Evolutionary conservation across 2,113 vertebrate species (phyloP).

Genomic region (Gadus macrocephalus): DNA sequence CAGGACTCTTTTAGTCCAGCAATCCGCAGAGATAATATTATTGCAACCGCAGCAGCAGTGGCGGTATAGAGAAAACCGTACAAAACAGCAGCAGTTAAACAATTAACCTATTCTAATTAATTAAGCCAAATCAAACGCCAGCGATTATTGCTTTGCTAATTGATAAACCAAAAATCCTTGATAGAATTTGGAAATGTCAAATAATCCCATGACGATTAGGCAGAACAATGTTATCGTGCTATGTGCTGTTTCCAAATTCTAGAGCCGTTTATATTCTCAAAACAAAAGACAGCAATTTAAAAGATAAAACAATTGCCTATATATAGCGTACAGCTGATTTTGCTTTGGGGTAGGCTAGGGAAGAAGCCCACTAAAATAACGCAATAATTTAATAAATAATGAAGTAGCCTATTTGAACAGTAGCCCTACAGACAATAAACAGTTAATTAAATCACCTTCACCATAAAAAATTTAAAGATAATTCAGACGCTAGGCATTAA

Average conservation of each 20-base stretch:
- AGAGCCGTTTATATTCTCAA: conserved; percentile 13
- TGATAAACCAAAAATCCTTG: conserved; percentile 58
- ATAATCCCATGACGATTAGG: conserved; percentile 22
- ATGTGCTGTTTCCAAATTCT: conserved; percentile 12
- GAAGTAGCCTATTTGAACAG: too few relatives aligned
- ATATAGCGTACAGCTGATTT: not conserved
- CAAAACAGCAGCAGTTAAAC: too few relatives aligned
- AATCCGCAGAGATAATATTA: not conserved
- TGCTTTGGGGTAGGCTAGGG: not conserved
- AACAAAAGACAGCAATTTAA: not conserved
- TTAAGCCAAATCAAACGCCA: conserved; percentile 41
- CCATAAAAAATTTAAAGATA: conserved; percentile 46
- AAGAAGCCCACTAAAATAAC: not conserved
- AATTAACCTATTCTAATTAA: conserved; percentile 56
- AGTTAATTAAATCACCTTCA: conserved; percentile 50
- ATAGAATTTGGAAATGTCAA: conserved; percentile 48
- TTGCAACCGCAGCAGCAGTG: too few relatives aligned
- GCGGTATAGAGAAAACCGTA: too few relatives aligned
- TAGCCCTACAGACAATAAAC: conserved; percentile 34
- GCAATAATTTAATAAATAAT: conserved; percentile 9
- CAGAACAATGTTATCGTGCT: too few relatives aligned
- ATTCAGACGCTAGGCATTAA: conserved; percentile 34
- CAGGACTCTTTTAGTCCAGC: not conserved
- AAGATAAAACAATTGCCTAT: not conserved
- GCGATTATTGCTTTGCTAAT: conserved; percentile 55